phyloP scores from a whole-genome alignment of 2,113 vertebrate genomes.

The Axis porcinus region DNA sequence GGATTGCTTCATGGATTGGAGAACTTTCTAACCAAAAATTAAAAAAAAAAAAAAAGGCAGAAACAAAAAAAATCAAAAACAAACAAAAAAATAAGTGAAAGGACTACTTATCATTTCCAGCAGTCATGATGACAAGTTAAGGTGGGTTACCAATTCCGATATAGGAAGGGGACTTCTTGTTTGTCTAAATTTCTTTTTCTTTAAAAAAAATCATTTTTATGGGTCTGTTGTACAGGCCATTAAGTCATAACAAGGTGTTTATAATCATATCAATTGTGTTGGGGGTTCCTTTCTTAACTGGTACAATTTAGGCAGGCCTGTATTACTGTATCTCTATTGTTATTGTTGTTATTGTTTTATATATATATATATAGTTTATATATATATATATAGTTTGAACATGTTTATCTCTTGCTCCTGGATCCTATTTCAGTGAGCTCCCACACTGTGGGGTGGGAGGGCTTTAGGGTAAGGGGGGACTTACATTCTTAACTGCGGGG shows the following conservation, averaged over 20 bases:
- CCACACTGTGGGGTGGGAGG: slow-evolving; percentile 75
- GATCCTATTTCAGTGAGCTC: slow-evolving; percentile 84
- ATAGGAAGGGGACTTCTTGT: slow-evolving; percentile 84
- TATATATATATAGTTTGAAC: slow-evolving; percentile 82
- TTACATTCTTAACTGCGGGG: slow-evolving; percentile 74
- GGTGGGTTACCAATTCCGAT: slow-evolving; percentile 87
- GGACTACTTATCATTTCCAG: slow-evolving; percentile 89
- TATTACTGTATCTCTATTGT: slow-evolving; percentile 85
- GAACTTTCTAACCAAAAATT: slow-evolving; percentile 97
- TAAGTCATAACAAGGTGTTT: slow-evolving; percentile 89
- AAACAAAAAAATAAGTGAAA: slow-evolving; percentile 80
- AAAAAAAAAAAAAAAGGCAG: slow-evolving; percentile 65
- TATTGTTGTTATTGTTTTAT: slow-evolving; percentile 76
- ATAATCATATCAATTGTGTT: slow-evolving; percentile 89
- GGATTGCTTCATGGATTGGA: slow-evolving; percentile 89
- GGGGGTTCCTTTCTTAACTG: slow-evolving; percentile 91
- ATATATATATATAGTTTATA: slow-evolving; percentile 71
- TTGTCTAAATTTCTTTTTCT: slow-evolving; percentile 80
- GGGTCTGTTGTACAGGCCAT: slow-evolving; percentile 90
- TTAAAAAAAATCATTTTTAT: slow-evolving; percentile 82
- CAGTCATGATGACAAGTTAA: slow-evolving; percentile 85
- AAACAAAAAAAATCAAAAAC: slow-evolving; percentile 51
- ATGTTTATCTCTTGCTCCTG: slow-evolving; percentile 84
- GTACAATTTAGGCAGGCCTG: slow-evolving; percentile 90
- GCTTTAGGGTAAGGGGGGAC: slow-evolving; percentile 75